phyloP scores from a whole-genome alignment of 2,797 vertebrate species.

The Buceros bicornis region DNA sequence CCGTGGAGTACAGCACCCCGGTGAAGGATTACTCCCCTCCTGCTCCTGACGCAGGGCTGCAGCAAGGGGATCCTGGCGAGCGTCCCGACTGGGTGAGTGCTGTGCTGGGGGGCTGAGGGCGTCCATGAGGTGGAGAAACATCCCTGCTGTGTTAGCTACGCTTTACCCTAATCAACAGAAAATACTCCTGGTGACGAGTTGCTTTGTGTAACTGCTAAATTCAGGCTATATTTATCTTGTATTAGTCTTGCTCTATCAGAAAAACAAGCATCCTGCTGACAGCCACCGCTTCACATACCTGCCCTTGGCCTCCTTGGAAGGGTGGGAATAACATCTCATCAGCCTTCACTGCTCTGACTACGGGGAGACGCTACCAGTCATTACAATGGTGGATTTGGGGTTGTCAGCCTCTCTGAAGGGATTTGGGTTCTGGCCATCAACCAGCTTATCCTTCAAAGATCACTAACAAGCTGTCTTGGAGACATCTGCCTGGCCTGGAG shows the following conservation, averaged over 20 bases:
- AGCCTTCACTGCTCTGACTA: not conserved
- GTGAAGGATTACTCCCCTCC: slow-evolving; percentile 90
- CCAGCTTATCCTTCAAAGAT: not conserved
- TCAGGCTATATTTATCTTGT: not conserved
- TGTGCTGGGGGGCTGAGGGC: accelerated
- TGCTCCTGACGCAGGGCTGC: slow-evolving; percentile 60
- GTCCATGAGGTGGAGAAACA: too few species aligned
- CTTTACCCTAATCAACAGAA: not conserved
- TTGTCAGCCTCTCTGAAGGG: not conserved
- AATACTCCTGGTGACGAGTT: not conserved
- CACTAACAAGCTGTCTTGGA: not conserved
- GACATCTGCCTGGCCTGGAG: not conserved
- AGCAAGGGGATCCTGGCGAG: slow-evolving; percentile 83
- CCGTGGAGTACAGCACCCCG: slow-evolving; percentile 94
- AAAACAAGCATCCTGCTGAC: too few species aligned
- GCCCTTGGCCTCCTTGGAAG: too few species aligned
- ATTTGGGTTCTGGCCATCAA: not conserved
- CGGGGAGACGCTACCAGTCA: not conserved
- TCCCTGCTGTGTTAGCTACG: accelerated
- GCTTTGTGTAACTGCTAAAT: not conserved
- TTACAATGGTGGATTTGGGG: not conserved
- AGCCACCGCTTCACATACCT: too few species aligned
- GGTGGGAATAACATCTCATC: not conserved
- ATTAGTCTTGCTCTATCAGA: too few species aligned
- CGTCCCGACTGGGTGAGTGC: slow-evolving; percentile 91